Evolutionary conservation across 2,888 invertebrate species (phyloP).

Genomic region (Villa cingulata): DNA sequence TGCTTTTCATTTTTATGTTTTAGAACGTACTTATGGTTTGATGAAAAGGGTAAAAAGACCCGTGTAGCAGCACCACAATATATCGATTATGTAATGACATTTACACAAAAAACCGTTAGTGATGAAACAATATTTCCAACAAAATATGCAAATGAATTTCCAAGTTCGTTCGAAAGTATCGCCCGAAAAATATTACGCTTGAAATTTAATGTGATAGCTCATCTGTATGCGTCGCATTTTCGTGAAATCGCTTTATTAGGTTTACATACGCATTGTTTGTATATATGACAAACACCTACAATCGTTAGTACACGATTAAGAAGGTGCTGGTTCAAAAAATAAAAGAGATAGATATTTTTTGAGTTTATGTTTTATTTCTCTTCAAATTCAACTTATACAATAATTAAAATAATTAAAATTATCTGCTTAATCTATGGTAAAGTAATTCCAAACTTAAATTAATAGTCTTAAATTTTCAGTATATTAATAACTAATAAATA

Average conservation of each 20-base stretch:
- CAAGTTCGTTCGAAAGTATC: constrained; percentile 82
- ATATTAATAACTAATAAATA: too few species aligned
- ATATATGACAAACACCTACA: too few species aligned
- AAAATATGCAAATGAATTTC: constrained; percentile 94
- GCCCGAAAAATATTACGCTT: constrained; percentile 92
- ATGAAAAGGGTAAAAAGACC: constrained; percentile 96
- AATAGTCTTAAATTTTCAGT: too few species aligned
- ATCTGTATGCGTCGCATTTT: constrained; percentile 96
- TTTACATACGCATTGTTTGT: constrained; percentile 84
- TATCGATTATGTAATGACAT: constrained; percentile 98
- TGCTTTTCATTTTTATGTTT: constrained; percentile 21
- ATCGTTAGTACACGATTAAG: too few species aligned
- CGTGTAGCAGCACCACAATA: constrained; percentile 96
- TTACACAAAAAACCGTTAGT: constrained; percentile 91
- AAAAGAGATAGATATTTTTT: too few species aligned
- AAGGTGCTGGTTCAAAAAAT: too few species aligned
- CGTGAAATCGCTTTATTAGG: constrained; percentile 86
- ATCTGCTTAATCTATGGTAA: too few species aligned
- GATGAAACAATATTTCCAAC: constrained; percentile 97
- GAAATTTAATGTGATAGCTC: constrained; percentile 95
- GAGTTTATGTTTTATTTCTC: too few species aligned
- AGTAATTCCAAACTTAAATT: too few species aligned
- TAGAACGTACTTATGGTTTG: constrained; percentile 95
- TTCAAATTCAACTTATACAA: too few species aligned
- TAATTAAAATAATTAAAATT: too few species aligned